These are phyloP conservation scores for Sympetrum striolatum DNA, from an alignment of 2,888 invertebrate species.

Conservation along the genomic window DNA sequence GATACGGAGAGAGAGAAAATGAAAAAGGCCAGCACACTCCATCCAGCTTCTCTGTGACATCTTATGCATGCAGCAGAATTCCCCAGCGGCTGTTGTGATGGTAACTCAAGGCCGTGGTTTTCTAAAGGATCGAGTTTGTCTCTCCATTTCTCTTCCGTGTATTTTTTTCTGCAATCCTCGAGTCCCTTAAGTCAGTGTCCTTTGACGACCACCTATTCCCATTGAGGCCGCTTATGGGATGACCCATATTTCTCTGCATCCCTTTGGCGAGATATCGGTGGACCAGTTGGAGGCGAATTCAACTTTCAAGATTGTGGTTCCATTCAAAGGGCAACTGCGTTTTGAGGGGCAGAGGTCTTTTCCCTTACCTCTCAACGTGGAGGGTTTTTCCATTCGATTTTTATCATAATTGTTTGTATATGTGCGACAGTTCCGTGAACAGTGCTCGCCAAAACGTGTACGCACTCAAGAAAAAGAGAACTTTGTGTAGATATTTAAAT, in stretches of 20 bases:
- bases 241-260: not conserved
- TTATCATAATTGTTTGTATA: too few species aligned
- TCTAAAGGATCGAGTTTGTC: not conserved
- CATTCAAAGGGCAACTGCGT: too few species aligned
- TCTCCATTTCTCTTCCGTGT: not conserved
- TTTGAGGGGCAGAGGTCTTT: too few species aligned
- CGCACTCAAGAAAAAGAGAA: too few species aligned
- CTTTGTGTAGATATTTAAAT: too few species aligned
- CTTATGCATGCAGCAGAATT: not conserved
- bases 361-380: too few species aligned
- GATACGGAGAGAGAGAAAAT: not conserved
- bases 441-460: too few species aligned
- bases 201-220: not conserved
- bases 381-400: too few species aligned
- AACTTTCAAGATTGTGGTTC: too few species aligned
- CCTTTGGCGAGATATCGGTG: not conserved
- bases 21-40: not conserved
- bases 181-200: not conserved
- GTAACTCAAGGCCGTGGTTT: not conserved
- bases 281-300: too few species aligned
- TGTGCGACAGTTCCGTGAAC: too few species aligned
- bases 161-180: not conserved
- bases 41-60: not conserved
- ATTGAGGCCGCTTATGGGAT: not conserved
- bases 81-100: not conserved